Base-by-base conservation (phyloP, 1,140 invertebrate species). In the Leptonema lineaticorne region DNA sequence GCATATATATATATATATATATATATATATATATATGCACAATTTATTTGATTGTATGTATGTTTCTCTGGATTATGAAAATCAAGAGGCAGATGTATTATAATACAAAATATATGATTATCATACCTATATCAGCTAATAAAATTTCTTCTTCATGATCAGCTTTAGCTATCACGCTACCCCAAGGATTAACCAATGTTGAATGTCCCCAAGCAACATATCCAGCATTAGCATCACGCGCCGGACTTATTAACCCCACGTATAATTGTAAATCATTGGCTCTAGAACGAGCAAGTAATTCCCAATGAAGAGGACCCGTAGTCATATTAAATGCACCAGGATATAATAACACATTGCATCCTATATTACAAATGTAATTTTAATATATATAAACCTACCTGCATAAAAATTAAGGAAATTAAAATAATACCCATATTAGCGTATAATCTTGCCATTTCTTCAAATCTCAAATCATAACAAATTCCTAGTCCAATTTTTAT, bases 241-340 rank as follows among this genome's bases (percentile, higher is more conserved):
- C 94, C 2, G 94, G 93, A 30, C 90, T 90, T 46, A 90, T 85
- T 8, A 85, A 85, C 22, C 87, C 88, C 24, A 92, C 88, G 79
- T 85, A 92, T 22, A 93, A 79, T 79, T 95, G 95, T 79, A 95
- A 94, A 79, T 98, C 95, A 37, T 91, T 85, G 22, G 96, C 95
- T 58, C 95, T 83, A 0, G 87, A 84, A 46, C 92, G 84, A 69
- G 88, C 86, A 2, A 98, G 80, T 1, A 97, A 78, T 74, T 95
- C 91, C 95, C 95, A 98, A 77, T 97, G 95, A 9, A 91, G 79
- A 0, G 94, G 94, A 0, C 96, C 96, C 0, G 95, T 97, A 9
- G 92, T 96, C 90, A 95, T 93, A 79, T 96, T 97, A 77, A 97
- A 98, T 11, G 95, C 95, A 48, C 89, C 94, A n/a, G 95, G 95